A percentile compares a stretch with the other conserved stretches of the same genome.
phyloP scores from a whole-genome alignment of 2,888 invertebrate species.

The Euproctis similis region DNA sequence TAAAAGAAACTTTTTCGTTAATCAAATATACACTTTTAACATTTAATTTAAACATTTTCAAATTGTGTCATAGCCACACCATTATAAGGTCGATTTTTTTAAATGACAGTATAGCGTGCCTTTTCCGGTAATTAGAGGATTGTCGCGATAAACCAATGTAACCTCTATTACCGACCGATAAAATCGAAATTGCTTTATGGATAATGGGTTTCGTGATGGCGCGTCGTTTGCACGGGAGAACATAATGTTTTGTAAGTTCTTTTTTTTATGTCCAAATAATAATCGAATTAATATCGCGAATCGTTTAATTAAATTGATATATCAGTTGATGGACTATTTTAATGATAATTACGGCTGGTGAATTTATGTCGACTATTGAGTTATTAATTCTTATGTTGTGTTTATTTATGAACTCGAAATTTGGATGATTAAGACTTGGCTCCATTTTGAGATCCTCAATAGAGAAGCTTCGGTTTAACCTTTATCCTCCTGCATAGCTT shows the following conservation, averaged over 20 bases:
- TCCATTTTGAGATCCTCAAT: too few species aligned
- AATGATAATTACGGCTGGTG: too few species aligned
- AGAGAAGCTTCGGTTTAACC: too few species aligned
- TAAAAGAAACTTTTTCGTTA: too few species aligned
- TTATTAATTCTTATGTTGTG: too few species aligned
- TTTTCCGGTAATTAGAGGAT: conserved; percentile 57
- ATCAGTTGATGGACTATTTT: conserved; percentile 29
- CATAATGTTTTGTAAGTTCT: conserved; percentile 57
- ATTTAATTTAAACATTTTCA: conserved; percentile 7
- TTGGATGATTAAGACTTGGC: too few species aligned
- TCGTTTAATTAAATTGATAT: conserved; percentile 71
- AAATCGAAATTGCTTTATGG: conserved; percentile 65
- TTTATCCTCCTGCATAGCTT: too few species aligned
- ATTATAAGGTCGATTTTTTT: conserved; percentile 32
- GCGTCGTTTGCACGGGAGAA: conserved; percentile 53
- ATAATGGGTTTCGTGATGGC: conserved; percentile 46
- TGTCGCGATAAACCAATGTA: conserved; percentile 59
- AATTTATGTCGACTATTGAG: too few species aligned
- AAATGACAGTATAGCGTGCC: conserved; percentile 38
- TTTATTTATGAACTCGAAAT: too few species aligned
- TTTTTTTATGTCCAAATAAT: conserved; percentile 64
- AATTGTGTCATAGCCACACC: conserved; percentile 23
- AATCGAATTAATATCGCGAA: conserved; percentile 71
- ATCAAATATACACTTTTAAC: conserved; percentile 8
- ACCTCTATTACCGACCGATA: conserved; percentile 64